Percentiles rank a stretch among this genome's conserved stretches.
Evolutionary conservation across 2,113 vertebrate species (phyloP).

Genomic region (Ceyx margarethae): DNA sequence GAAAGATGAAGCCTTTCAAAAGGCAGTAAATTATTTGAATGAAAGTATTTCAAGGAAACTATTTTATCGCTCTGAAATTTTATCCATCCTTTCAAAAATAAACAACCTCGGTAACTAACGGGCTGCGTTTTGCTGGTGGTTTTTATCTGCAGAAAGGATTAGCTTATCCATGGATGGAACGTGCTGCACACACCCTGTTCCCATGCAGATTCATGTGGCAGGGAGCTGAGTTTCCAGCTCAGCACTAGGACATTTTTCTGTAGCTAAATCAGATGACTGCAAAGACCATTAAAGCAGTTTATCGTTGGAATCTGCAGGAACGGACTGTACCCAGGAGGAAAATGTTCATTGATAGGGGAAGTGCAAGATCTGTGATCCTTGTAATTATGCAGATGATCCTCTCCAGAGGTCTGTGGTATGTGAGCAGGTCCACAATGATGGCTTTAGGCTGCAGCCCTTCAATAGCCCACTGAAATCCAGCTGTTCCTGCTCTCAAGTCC

Average conservation of each 20-base stretch:
- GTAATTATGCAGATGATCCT: constrained; percentile 30
- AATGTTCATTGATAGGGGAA: constrained; percentile 29
- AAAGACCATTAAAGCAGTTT: constrained; percentile 44
- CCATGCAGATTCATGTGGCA: background rate
- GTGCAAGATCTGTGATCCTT: constrained; percentile 11
- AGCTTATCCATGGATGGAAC: constrained; percentile 25
- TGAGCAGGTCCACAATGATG: background rate
- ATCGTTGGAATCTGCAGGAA: constrained; percentile 37
- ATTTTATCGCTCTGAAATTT: constrained; percentile 9
- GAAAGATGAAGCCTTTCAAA: background rate
- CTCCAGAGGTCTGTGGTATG: constrained; percentile 24
- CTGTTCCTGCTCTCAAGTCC: background rate
- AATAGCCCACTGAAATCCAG: background rate
- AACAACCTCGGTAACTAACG: background rate
- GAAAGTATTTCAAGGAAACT: constrained; percentile 9
- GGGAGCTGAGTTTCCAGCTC: constrained; percentile 20
- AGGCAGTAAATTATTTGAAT: constrained; percentile 7
- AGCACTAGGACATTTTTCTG: background rate
- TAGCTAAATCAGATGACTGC: constrained; percentile 45
- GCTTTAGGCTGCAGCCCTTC: background rate
- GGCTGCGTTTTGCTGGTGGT: background rate
- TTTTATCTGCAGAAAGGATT: constrained; percentile 58
- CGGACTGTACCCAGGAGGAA: constrained; percentile 29
- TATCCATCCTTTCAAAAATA: background rate
- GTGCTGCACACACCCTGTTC: constrained; percentile 56